A percentile compares a stretch with the other conserved stretches of the same genome.
phyloP scores from a whole-genome alignment of 2,797 vertebrate genomes.

The Rhodeus uyekii region DNA sequence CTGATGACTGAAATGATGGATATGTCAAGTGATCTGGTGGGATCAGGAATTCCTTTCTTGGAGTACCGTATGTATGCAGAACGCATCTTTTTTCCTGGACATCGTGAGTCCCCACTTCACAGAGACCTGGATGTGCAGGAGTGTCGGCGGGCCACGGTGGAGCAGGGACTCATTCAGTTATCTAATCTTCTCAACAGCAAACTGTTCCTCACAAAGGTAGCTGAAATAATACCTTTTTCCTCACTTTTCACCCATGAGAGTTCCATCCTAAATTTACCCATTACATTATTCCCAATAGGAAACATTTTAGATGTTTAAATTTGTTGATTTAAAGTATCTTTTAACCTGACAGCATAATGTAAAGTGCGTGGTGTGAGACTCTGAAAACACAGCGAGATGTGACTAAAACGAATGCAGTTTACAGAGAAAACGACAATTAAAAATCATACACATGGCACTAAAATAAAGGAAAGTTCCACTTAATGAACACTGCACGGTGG shows the following conservation, averaged over 20 bases:
- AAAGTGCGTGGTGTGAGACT: background rate
- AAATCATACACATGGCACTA: background rate
- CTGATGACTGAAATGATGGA: conserved; percentile 99
- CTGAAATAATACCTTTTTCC: background rate
- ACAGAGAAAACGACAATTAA: background rate
- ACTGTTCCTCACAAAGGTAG: conserved; percentile 97
- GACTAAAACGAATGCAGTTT: background rate
- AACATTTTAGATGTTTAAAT: background rate
- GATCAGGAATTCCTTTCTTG: conserved; percentile 94
- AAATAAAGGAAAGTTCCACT: background rate
- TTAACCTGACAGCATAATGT: background rate
- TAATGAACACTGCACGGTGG: too few species aligned
- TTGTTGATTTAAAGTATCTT: background rate
- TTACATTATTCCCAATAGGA: background rate
- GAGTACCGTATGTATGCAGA: conserved; percentile 95
- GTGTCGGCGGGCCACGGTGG: conserved; percentile 90
- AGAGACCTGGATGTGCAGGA: conserved; percentile 94
- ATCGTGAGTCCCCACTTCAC: conserved; percentile 90
- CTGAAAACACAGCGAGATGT: background rate
- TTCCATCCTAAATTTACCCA: background rate
- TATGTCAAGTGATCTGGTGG: conserved; percentile 95
- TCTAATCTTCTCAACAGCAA: conserved; percentile 99
- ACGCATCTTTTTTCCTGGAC: conserved; percentile 96
- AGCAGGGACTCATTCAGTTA: conserved; percentile 94
- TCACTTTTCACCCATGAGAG: background rate